Conservation (phyloP, 2,113 vertebrate genomes). For the Pardalotus punctatus region DNA sequence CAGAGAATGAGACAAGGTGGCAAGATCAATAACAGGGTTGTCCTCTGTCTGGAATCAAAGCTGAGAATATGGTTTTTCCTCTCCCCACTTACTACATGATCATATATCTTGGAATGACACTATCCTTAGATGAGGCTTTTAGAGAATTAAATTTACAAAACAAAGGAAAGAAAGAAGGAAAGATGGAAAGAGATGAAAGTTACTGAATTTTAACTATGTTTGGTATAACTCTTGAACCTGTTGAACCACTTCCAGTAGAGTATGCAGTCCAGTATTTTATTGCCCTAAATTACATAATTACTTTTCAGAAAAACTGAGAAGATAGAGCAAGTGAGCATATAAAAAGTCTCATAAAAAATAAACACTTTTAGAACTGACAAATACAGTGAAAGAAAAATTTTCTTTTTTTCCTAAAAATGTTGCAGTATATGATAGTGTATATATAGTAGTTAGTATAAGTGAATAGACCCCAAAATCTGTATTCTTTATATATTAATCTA, state of each 20-base stretch:
- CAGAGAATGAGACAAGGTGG: neutral
- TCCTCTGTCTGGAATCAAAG: neutral
- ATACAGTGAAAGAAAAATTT: neutral
- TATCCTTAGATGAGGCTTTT: neutral
- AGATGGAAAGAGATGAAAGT: neutral
- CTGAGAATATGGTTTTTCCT: neutral
- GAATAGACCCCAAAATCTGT: neutral
- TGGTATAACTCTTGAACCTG: neutral
- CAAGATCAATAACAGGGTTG: neutral
- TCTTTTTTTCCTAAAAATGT: neutral
- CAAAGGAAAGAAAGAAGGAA: neutral
- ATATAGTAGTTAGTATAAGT: neutral
- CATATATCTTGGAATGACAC: neutral
- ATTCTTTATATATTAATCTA: neutral
- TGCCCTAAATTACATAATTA: neutral
- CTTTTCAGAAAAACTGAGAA: neutral
- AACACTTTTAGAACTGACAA: neutral
- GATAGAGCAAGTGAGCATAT: neutral
- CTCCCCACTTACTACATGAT: neutral
- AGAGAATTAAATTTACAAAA: neutral
- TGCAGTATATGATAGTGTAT: neutral
- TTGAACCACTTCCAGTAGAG: neutral
- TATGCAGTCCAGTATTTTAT: neutral
- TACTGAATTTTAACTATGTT: neutral
- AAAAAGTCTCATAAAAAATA: neutral